Conservation (phyloP, 2,888 invertebrate species). For the Monochamus alternatus region DNA sequence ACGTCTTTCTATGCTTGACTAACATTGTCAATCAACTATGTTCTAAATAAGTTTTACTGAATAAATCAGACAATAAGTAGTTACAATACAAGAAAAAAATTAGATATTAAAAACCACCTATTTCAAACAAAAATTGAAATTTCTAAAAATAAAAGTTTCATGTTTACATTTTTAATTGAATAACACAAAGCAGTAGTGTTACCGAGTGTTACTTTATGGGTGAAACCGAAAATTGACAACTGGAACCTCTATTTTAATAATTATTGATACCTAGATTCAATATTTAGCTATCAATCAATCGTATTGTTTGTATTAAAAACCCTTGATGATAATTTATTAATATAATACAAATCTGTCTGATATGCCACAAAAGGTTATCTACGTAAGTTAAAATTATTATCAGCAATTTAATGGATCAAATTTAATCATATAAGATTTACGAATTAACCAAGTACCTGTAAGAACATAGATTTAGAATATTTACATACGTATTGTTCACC, state of each 20-base stretch:
- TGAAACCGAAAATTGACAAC: not conserved
- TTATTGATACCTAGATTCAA: not conserved
- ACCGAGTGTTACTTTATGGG: not conserved
- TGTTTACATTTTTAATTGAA: too few relatives aligned
- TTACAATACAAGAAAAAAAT: too few relatives aligned
- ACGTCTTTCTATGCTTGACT: not conserved
- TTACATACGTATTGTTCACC: not conserved
- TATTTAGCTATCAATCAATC: too few relatives aligned
- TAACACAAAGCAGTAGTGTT: not conserved
- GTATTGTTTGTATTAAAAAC: too few relatives aligned
- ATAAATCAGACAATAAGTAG: too few relatives aligned
- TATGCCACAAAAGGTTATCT: not conserved
- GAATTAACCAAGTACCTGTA: conserved; percentile 10
- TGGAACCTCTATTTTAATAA: not conserved
- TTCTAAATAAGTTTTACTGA: not conserved
- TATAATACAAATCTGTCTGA: not conserved
- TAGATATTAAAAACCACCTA: too few relatives aligned
- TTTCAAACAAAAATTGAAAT: too few relatives aligned
- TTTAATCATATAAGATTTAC: conserved; percentile 28
- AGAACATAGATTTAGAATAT: conserved; percentile 15
- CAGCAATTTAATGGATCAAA: conserved; percentile 13
- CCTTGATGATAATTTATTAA: not conserved
- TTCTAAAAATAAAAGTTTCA: too few relatives aligned
- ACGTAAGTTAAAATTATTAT: conserved; percentile 16
- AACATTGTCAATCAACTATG: not conserved